A percentile compares a stretch with the other conserved stretches of the same genome.
Conservation (phyloP, 2,888 invertebrate genomes). For the Aquatica leii region DNA sequence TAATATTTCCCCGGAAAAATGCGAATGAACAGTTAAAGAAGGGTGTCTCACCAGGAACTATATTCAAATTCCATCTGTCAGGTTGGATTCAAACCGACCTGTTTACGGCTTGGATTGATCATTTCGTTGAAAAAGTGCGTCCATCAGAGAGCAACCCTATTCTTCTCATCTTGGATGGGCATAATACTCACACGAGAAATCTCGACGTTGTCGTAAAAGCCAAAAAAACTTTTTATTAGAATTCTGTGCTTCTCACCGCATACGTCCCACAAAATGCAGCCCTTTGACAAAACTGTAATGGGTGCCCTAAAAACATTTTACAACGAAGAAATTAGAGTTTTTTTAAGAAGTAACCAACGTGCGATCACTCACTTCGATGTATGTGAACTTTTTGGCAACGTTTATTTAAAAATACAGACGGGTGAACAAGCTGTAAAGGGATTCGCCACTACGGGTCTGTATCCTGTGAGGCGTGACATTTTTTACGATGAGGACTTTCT, state of each 20-base stretch:
- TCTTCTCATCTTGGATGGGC: constrained; percentile 53
- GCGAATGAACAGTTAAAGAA: constrained; percentile 40
- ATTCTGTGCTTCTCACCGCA: constrained; percentile 53
- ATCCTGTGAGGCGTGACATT: too few species aligned
- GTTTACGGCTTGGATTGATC: too few species aligned
- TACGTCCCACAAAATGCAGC: constrained; percentile 48
- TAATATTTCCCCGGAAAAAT: constrained; percentile 29
- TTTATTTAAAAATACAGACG: background rate
- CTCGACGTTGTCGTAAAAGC: constrained; percentile 45
- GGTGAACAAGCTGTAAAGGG: background rate
- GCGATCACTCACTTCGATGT: constrained; percentile 8
- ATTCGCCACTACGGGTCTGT: too few species aligned
- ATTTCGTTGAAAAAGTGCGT: too few species aligned
- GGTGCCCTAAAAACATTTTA: constrained; percentile 19
- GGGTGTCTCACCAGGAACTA: constrained; percentile 51
- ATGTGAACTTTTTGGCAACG: constrained; percentile 8
- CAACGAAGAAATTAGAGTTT: constrained; percentile 20
- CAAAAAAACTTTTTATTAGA: constrained; percentile 44
- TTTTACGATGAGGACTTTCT: background rate
- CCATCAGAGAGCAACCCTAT: constrained; percentile 48
- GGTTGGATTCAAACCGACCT: too few species aligned
- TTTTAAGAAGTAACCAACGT: constrained; percentile 6
- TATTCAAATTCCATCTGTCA: too few species aligned
- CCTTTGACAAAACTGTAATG: constrained; percentile 39
- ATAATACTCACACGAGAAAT: constrained; percentile 52